Evolutionary conservation across 2,113 vertebrate species (phyloP).

Genomic region (Corydoras maculifer): DNA sequence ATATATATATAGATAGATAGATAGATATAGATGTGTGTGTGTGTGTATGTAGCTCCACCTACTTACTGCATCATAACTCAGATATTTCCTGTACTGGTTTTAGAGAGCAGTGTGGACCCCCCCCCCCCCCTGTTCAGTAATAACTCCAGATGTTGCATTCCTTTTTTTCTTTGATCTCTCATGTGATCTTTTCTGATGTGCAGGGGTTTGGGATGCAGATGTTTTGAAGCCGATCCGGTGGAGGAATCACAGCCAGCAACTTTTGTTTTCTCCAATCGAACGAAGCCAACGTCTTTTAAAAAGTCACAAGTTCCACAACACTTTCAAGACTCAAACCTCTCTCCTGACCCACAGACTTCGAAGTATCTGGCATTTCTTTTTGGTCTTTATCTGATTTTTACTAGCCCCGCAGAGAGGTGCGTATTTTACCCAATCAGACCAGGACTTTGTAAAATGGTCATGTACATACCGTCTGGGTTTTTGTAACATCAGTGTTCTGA

Average conservation of each 20-base stretch:
- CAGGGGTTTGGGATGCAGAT: constrained; percentile 48
- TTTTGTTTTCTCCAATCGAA: constrained; percentile 16
- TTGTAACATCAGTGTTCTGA: constrained; percentile 19
- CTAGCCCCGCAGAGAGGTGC: neutral
- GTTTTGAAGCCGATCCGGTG: constrained; percentile 38
- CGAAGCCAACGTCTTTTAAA: constrained; percentile 24
- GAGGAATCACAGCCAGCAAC: constrained; percentile 33
- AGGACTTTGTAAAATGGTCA: constrained; percentile 3
- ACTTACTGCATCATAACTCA: no score
- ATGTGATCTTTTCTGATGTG: neutral
- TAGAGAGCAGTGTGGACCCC: no score
- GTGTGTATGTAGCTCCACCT: no score
- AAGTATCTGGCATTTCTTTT: neutral
- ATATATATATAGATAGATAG: no score
- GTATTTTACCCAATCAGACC: constrained; percentile 7
- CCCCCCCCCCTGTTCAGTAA: no score
- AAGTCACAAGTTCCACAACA: constrained; percentile 23
- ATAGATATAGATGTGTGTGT: no score
- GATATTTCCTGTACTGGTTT: no score
- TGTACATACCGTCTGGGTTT: constrained; percentile 33
- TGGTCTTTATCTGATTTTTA: neutral
- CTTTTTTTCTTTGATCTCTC: no score
- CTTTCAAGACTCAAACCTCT: constrained; percentile 18
- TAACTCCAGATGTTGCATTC: no score
- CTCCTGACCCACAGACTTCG: neutral